phyloP scores from a whole-genome alignment of 2,797 vertebrate species.

The Cossypha niveicapilla region DNA sequence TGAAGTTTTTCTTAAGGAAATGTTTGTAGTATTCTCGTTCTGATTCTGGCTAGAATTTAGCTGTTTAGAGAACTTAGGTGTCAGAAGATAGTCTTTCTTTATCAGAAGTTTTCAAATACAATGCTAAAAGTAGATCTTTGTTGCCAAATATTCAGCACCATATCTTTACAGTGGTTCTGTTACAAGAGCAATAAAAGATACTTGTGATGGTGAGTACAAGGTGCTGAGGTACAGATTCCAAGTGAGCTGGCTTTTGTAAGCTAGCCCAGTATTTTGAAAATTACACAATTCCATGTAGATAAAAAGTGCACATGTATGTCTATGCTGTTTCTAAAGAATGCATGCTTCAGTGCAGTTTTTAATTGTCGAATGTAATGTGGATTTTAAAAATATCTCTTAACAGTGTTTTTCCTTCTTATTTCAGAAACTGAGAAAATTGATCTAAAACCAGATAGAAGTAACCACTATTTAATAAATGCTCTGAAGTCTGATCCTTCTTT shows the following conservation, averaged over 20 bases:
- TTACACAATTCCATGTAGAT: background rate
- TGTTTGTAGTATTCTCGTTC: background rate
- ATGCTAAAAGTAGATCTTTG: background rate
- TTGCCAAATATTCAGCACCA: background rate
- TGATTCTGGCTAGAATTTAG: background rate
- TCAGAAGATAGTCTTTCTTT: background rate
- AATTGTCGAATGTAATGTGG: background rate
- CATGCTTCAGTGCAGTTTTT: background rate
- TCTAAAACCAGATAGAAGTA: slow-evolving; percentile 54
- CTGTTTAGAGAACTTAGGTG: background rate
- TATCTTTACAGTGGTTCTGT: background rate
- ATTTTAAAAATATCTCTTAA: background rate
- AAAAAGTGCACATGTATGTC: background rate
- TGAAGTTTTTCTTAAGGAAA: background rate
- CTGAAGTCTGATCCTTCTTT: slow-evolving; percentile 71
- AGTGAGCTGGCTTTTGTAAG: background rate
- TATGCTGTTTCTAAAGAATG: background rate
- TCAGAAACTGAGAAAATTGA: slow-evolving; percentile 72
- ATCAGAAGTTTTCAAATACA: background rate
- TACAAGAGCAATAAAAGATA: background rate
- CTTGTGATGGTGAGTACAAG: background rate
- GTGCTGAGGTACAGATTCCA: background rate
- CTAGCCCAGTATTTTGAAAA: background rate
- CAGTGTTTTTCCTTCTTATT: slow-evolving; percentile 45
- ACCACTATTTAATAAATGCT: slow-evolving; percentile 56